These are phyloP conservation scores for Acanthis flammea DNA, from an alignment of 2,797 vertebrate genomes.

Conservation along the genomic window DNA sequence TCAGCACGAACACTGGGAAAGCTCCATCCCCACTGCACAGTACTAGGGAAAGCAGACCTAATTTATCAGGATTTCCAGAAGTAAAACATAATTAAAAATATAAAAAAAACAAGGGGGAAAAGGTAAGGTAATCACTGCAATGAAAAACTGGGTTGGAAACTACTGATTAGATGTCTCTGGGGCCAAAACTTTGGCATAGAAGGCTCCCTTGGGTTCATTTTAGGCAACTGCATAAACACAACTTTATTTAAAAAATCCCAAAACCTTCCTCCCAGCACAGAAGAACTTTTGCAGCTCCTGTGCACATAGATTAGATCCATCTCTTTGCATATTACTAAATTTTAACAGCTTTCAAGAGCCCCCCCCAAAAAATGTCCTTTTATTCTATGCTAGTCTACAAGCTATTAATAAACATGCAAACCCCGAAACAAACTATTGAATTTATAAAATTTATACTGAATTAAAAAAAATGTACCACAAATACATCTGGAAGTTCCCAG, in stretches of 20 bases:
- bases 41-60: not conserved
- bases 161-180: not conserved
- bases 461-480: not conserved
- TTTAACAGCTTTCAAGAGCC: not conserved
- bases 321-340: not conserved
- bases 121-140: not conserved
- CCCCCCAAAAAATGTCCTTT: not conserved
- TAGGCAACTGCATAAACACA: not conserved
- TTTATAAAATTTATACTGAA: not conserved
- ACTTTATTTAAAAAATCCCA: not conserved
- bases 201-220: not conserved
- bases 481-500: not conserved
- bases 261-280: not conserved
- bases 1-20: fast-evolving
- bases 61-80: not conserved
- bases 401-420: not conserved
- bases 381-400: not conserved
- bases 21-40: not conserved
- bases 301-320: not conserved
- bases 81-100: not conserved
- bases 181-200: not conserved
- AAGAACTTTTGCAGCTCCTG: not conserved
- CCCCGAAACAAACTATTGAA: not conserved
- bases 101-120: not conserved
- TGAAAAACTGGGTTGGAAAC: not conserved